Evolutionary conservation across 2,797 vertebrate species (phyloP).

Genomic region (Aselliscus stoliczkanus): DNA sequence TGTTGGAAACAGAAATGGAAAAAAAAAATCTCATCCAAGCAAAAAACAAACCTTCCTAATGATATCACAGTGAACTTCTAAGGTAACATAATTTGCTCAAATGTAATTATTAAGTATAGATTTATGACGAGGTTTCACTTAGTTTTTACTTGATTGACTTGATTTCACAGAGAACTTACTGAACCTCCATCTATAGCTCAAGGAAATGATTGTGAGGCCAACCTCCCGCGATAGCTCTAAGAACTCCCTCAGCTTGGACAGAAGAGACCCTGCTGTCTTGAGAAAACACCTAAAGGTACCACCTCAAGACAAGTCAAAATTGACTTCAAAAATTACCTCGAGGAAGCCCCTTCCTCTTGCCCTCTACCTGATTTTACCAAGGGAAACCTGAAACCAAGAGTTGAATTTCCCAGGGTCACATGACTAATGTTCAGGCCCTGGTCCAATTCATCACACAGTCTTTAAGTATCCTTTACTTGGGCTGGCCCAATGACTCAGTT

Average conservation of each 20-base stretch:
- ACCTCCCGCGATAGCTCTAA: not conserved
- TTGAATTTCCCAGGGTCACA: not conserved
- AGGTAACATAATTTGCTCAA: not conserved
- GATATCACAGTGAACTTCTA: not conserved
- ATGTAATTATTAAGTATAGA: not conserved
- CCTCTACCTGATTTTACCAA: not conserved
- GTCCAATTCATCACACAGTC: not conserved
- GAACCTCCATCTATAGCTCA: not conserved
- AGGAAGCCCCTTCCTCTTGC: not conserved
- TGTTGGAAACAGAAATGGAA: not conserved
- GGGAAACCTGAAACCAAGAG: not conserved
- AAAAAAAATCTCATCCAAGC: not conserved
- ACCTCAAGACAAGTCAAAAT: not conserved
- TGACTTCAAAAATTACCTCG: not conserved
- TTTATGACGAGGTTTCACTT: not conserved
- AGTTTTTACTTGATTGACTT: not conserved
- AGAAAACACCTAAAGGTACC: not conserved
- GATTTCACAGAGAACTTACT: not conserved
- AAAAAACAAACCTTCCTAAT: not conserved
- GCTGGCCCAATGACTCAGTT: too few species aligned
- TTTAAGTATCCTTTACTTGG: not conserved
- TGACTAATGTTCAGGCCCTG: not conserved
- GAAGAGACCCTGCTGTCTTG: not conserved
- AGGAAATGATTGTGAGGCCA: not conserved
- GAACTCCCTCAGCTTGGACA: not conserved